phyloP scores from a whole-genome alignment of 1,140 invertebrate genomes.

The Doryteuthis pealeii region DNA sequence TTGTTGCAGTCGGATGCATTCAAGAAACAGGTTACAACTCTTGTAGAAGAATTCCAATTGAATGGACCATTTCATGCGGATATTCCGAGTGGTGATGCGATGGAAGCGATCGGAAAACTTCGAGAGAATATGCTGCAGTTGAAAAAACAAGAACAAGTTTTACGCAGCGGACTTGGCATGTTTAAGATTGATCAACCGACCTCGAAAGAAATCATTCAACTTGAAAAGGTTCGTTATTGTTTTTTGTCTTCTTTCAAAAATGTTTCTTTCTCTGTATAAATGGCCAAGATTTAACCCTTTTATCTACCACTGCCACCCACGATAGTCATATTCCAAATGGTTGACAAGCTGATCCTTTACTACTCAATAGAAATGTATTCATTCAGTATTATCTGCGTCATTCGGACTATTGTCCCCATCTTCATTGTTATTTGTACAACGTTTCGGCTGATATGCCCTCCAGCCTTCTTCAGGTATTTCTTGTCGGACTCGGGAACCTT shows the following conservation, averaged over 20 bases:
- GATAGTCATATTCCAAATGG: no score
- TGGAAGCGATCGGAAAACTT: slow-evolving; percentile 67
- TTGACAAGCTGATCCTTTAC: no score
- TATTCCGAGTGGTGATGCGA: slow-evolving; percentile 63
- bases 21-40: slow-evolving; percentile 66
- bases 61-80: slow-evolving; percentile 64
- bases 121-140: slow-evolving; percentile 66
- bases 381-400: no score
- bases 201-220: slow-evolving; percentile 69
- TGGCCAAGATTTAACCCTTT: no score
- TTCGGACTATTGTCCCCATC: no score
- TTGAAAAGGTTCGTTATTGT: slow-evolving; percentile 67
- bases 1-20: slow-evolving; percentile 69
- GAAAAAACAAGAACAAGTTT: slow-evolving; percentile 68
- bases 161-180: slow-evolving; percentile 71
- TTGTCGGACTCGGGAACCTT: no score
- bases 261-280: not conserved
- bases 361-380: no score
- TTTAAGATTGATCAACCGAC: slow-evolving; percentile 76
- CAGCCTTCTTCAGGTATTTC: no score
- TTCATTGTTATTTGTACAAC: no score
- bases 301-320: no score
- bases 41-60: slow-evolving; percentile 69
- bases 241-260: no score
- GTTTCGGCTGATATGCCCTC: no score